phyloP scores from a whole-genome alignment of 2,888 invertebrate species.

The Nomada ruficornis region DNA sequence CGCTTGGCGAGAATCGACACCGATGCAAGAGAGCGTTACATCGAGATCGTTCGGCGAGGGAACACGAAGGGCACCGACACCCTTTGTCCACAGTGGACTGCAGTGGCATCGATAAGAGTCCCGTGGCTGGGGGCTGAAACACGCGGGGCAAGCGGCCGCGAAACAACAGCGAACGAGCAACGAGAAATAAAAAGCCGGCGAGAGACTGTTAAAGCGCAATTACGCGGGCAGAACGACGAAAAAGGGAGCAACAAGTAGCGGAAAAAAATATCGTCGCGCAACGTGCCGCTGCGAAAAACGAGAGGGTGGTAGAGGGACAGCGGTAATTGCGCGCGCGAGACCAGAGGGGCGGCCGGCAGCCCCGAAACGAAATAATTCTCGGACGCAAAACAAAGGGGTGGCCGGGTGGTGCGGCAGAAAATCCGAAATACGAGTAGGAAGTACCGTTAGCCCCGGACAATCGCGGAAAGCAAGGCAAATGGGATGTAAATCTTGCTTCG shows the following conservation, averaged over 20 bases:
- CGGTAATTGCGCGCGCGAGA: conserved; percentile 43
- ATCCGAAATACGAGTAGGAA: conserved; percentile 59
- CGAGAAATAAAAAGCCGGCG: not conserved
- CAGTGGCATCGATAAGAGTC: conserved; percentile 41
- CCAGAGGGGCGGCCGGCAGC: not conserved
- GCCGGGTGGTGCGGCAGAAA: conserved; percentile 31
- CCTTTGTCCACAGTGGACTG: conserved; percentile 27
- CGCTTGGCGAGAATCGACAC: conserved; percentile 54
- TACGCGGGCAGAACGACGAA: conserved; percentile 50
- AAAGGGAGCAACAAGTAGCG: conserved; percentile 57
- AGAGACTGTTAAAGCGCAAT: conserved; percentile 55
- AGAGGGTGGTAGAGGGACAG: conserved; percentile 8
- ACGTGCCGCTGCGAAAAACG: conserved; percentile 53
- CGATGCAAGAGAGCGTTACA: conserved; percentile 66
- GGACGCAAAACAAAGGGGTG: conserved; percentile 43
- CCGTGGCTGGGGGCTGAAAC: not conserved
- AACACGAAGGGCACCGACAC: conserved; percentile 28
- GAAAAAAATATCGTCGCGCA: conserved; percentile 42
- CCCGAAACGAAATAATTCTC: conserved; percentile 57
- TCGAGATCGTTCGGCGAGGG: conserved; percentile 54
- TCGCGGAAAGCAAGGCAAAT: conserved; percentile 63
- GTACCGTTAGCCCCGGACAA: conserved; percentile 54
- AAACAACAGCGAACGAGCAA: conserved; percentile 1
- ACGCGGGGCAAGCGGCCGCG: conserved; percentile 4
- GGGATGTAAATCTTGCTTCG: conserved; percentile 73